These are phyloP conservation scores for Channa striata DNA, from an alignment of 2,797 vertebrate species.

Conservation along the genomic window DNA sequence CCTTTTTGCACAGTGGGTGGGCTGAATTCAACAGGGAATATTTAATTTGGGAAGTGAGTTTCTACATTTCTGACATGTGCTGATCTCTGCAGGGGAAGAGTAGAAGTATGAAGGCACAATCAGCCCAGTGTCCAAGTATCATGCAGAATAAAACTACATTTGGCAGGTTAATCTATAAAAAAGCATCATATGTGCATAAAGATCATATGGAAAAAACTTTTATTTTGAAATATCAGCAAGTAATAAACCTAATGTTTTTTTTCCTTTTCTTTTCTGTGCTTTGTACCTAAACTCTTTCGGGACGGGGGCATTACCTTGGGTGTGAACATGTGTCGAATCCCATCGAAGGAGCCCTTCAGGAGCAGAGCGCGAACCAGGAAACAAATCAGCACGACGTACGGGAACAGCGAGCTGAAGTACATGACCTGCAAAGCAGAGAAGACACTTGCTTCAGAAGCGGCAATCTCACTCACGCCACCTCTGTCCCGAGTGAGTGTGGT, in stretches of 20 bases:
- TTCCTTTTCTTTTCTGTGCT: no score
- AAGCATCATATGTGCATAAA: no score
- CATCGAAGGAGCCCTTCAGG: constrained; percentile 93
- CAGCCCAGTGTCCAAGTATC: no score
- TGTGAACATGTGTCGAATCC: constrained; percentile 97
- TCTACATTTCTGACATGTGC: background rate
- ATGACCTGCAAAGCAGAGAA: constrained; percentile 88
- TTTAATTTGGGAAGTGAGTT: background rate
- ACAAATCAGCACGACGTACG: constrained; percentile 94
- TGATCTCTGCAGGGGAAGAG: no score
- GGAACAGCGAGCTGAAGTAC: constrained; percentile 99
- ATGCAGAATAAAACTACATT: no score
- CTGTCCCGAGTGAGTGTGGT: background rate
- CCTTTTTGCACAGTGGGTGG: constrained; percentile 14
- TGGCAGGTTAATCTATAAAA: no score
- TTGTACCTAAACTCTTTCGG: no score
- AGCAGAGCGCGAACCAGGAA: constrained; percentile 94
- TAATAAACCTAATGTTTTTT: no score
- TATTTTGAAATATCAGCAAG: no score
- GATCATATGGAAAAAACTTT: no score
- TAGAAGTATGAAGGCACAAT: no score
- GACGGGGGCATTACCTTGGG: constrained; percentile 88
- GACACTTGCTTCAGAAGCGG: background rate
- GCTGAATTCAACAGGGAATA: constrained; percentile 1
- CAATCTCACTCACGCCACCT: background rate